phyloP scores from a whole-genome alignment of 2,113 vertebrate genomes.

The Hemiscyllium ocellatum region DNA sequence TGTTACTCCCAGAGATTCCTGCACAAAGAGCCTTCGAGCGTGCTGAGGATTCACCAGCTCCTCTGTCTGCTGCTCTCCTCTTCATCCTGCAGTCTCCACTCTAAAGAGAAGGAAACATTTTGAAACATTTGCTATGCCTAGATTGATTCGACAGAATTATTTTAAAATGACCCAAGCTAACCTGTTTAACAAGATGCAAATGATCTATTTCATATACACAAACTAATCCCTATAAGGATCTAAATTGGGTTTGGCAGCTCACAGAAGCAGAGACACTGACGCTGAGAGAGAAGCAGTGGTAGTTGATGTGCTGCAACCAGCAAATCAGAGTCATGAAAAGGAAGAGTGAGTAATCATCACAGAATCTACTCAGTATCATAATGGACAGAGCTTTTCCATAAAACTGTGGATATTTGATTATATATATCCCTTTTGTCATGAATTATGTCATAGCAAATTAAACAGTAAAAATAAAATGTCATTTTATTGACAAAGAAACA shows the following conservation, averaged over 20 bases:
- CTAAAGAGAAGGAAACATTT: conserved; percentile 46
- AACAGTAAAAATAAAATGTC: background rate
- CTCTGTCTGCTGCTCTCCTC: conserved; percentile 87
- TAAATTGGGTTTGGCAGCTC: background rate
- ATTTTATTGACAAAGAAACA: background rate
- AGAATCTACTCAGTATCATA: background rate
- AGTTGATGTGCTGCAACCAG: background rate
- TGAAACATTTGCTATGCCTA: background rate
- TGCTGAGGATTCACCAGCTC: conserved; percentile 82
- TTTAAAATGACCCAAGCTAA: background rate
- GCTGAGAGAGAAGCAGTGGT: background rate
- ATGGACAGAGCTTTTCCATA: background rate
- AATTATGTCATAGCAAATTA: background rate
- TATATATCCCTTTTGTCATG: background rate
- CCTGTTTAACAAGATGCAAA: no score
- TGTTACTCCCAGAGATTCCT: conserved; percentile 84
- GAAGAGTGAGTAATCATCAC: conserved; percentile 22
- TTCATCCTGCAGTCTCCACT: conserved; percentile 81
- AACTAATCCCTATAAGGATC: background rate
- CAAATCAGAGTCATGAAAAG: conserved; percentile 2
- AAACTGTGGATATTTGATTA: no score
- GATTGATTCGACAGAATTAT: background rate
- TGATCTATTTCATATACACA: background rate
- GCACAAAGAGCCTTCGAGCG: conserved; percentile 82
- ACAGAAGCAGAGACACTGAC: background rate